Evolutionary conservation across 2,888 invertebrate species (phyloP).

Genomic region (Polyommatus icarus): DNA sequence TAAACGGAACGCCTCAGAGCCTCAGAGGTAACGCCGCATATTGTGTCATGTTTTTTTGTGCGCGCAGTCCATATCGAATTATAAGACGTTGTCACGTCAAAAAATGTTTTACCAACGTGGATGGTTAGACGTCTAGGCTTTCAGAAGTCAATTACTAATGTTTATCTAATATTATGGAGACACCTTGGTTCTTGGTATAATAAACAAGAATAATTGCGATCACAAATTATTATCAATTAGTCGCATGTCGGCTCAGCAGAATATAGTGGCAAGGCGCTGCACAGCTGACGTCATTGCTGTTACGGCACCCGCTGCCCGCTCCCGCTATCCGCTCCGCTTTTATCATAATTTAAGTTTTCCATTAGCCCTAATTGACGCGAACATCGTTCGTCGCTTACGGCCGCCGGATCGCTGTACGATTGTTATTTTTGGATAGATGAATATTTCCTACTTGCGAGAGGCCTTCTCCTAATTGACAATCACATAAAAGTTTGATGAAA

Average conservation of each 20-base stretch:
- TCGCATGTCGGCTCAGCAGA: slow-evolving; percentile 13
- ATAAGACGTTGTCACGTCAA: no score
- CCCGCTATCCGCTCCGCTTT: slow-evolving; percentile 68
- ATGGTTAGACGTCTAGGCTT: neutral
- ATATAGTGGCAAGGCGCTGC: slow-evolving; percentile 33
- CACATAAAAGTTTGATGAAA: slow-evolving; percentile 56
- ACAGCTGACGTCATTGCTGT: slow-evolving; percentile 43
- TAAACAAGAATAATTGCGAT: slow-evolving; percentile 22
- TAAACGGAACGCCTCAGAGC: no score
- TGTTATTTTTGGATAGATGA: slow-evolving; percentile 76
- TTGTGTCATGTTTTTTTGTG: no score
- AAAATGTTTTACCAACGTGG: no score
- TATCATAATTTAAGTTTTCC: slow-evolving; percentile 81
- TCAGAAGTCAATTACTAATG: neutral
- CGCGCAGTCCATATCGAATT: no score
- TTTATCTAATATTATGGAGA: neutral
- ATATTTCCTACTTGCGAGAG: slow-evolving; percentile 73
- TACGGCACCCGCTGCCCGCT: slow-evolving; percentile 53
- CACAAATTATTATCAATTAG: slow-evolving; percentile 33
- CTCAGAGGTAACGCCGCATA: no score
- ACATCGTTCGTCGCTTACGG: slow-evolving; percentile 79
- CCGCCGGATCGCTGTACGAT: slow-evolving; percentile 64
- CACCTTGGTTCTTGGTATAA: neutral
- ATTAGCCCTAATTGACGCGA: slow-evolving; percentile 79
- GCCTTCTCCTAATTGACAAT: slow-evolving; percentile 73